Conservation (phyloP, 2,888 invertebrate species). For the Beris chalybata region DNA sequence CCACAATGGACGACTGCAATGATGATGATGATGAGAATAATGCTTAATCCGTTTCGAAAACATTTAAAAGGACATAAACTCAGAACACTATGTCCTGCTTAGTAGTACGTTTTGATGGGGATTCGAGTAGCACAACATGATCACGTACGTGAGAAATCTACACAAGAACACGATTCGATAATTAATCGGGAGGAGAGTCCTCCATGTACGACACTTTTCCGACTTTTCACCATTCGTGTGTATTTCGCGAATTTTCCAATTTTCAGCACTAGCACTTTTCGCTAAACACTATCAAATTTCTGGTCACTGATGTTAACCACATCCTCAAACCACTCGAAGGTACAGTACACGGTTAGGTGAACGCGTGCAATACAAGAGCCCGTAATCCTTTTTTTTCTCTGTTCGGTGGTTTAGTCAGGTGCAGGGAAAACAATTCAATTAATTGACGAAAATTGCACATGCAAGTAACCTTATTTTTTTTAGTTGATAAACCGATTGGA, state of each 20-base stretch:
- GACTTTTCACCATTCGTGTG: conserved; percentile 27
- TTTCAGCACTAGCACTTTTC: not conserved
- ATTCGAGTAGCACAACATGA: conserved; percentile 8
- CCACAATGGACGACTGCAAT: conserved; percentile 31
- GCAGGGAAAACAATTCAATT: too few relatives aligned
- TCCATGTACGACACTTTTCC: not conserved
- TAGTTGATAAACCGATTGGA: too few relatives aligned
- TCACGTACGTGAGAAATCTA: conserved; percentile 19
- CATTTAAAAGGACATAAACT: conserved; percentile 21
- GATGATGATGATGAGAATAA: not conserved
- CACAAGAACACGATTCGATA: not conserved
- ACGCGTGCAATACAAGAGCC: too few relatives aligned
- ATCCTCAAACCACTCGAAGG: too few relatives aligned
- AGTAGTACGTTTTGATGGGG: not conserved
- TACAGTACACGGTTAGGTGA: too few relatives aligned
- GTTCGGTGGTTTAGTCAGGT: too few relatives aligned
- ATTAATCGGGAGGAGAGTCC: too few relatives aligned
- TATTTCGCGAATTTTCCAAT: not conserved
- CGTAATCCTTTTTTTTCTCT: too few relatives aligned
- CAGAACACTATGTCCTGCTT: conserved; percentile 4
- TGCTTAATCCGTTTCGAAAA: conserved; percentile 28
- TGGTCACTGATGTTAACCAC: conserved; percentile 1
- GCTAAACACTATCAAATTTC: not conserved
- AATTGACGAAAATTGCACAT: too few relatives aligned
- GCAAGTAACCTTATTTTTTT: too few relatives aligned